Evolutionary conservation across 1,140 invertebrate genomes (phyloP), one percentile per base, ranked within the genome.

Genomic region (Heliconius congener): DNA sequence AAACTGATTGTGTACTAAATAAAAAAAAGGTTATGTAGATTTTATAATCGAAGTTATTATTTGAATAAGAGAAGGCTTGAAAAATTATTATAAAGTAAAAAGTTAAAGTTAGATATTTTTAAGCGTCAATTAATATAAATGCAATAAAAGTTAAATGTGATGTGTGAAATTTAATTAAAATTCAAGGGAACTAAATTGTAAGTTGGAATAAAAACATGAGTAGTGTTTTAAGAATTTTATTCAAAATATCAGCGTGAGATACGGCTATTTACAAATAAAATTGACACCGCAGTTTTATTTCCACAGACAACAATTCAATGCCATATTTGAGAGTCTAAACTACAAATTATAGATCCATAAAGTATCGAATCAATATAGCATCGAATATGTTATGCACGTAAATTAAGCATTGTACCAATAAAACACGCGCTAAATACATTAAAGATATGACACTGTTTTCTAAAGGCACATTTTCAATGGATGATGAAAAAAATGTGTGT

Each of bases 221-320:
- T 84, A 85, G 85, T 88, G 81, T 91, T 88, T 89, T 87, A 87
- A 81, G 55, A 66, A 30, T 91, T 93, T 93, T 90, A 93, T 93
- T 93, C 71, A 86, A 90, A 91, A 90, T 87, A 88, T 87, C 87
- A 89, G 91, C 90, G 90, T 93, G 91, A 88, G 82, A 81, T 85
- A 86, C 81, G 80, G 84, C 71, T 93, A 93, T 91, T 90, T 91
- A 93, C 89, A 93, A 84, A 88, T 60, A 74, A 79, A 77, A 19
- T 81, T 34, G 60, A 57, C 46, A 66, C 46, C 11, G 39, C 60
- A 66, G 23, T 66, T 66, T 52, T 60, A 73, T 55, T 42, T 72
- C 60, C 34, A 71, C 42, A 76, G 39, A 76, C 74, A 30, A 70
- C 39, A 18, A 66, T 30, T 66, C 60, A 27, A 66, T 66, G 60